Conservation (phyloP, 2,797 vertebrate genomes). For the Myotis myotis region DNA sequence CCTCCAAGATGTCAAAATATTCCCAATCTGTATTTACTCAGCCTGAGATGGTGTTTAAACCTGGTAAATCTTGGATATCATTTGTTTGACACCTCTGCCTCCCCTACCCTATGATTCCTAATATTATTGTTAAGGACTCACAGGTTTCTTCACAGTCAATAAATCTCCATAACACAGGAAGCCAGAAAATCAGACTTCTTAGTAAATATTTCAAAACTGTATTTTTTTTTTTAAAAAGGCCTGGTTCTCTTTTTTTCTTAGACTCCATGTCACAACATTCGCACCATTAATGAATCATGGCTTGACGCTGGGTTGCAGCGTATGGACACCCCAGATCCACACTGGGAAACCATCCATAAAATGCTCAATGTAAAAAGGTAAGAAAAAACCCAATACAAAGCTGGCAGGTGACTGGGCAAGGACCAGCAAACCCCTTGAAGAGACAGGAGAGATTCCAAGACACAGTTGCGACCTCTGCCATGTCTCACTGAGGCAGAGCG, state of each 20-base stretch:
- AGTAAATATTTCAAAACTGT: slow-evolving; percentile 59
- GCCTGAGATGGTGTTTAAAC: not conserved
- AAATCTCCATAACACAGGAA: slow-evolving; percentile 43
- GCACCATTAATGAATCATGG: slow-evolving; percentile 1
- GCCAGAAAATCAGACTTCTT: slow-evolving; percentile 14
- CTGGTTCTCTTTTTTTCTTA: not conserved
- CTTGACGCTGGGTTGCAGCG: not conserved
- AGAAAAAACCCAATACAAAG: not conserved
- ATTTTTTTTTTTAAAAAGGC: not conserved
- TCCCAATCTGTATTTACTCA: not conserved
- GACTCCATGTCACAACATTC: slow-evolving; percentile 42
- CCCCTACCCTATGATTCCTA: not conserved
- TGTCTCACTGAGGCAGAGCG: not conserved
- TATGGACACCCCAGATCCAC: not conserved
- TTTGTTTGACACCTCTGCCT: slow-evolving; percentile 49
- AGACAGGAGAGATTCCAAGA: not conserved
- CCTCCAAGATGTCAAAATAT: slow-evolving; percentile 57
- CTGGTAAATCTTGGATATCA: not conserved
- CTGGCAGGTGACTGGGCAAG: not conserved
- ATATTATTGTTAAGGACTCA: slow-evolving; percentile 42
- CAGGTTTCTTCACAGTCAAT: slow-evolving; percentile 13
- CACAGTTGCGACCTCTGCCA: accelerated
- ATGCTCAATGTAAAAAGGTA: not conserved
- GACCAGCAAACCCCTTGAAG: not conserved
- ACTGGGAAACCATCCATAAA: slow-evolving; percentile 4